Conservation (phyloP, 2,113 vertebrate species). For the Perognathus longimembris region DNA sequence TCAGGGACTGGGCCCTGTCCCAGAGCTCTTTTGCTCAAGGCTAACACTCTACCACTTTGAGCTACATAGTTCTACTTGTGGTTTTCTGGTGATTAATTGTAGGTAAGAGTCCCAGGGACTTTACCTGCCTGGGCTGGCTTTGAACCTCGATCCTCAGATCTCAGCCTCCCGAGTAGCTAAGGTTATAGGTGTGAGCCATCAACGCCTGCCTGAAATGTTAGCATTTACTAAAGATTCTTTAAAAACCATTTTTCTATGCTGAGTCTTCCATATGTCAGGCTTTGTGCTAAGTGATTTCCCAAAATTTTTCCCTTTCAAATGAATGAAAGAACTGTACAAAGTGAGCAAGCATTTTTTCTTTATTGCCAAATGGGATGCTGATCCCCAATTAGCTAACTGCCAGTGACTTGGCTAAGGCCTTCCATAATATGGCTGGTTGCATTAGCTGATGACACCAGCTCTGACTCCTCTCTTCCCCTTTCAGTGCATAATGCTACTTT, state of each 20-base stretch:
- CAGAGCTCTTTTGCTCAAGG: no score
- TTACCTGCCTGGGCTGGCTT: no score
- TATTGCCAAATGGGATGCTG: neutral
- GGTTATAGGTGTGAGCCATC: no score
- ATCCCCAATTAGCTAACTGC: neutral
- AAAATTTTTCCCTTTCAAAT: neutral
- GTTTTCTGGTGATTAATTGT: no score
- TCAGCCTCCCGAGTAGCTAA: no score
- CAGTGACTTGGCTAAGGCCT: neutral
- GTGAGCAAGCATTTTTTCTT: neutral
- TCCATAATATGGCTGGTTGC: neutral
- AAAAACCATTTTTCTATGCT: neutral
- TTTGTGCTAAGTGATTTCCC: conserved; percentile 25
- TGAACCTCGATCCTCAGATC: no score
- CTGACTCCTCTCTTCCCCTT: neutral
- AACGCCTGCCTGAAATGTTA: no score
- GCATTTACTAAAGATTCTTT: neutral
- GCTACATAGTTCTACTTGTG: no score
- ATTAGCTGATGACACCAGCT: neutral
- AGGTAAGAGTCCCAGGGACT: no score
- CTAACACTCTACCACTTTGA: no score
- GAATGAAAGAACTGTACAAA: neutral
- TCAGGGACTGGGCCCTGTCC: no score
- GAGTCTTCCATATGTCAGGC: neutral
- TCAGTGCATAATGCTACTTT: no score